A percentile compares a stretch with the other conserved stretches of the same genome.
phyloP scores from a whole-genome alignment of 2,888 invertebrate genomes.

The Fragum fragum region DNA sequence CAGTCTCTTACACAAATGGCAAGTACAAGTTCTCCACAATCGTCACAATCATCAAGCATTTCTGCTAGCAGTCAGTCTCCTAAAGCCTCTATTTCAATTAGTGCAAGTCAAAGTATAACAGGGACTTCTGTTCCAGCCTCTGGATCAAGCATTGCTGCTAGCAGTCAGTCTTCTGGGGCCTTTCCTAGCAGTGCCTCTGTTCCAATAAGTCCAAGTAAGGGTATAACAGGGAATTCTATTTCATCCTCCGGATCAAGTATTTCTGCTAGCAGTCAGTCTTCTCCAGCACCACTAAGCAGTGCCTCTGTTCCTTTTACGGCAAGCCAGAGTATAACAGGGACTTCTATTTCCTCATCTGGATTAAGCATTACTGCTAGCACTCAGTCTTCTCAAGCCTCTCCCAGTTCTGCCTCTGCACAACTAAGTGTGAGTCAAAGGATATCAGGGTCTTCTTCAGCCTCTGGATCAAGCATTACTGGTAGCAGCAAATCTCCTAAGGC shows the following conservation, averaged over 20 bases:
- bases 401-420: not conserved
- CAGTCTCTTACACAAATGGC: no score
- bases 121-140: not conserved
- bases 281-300: not conserved
- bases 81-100: not conserved
- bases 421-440: not conserved
- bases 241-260: not conserved
- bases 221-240: not conserved
- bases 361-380: not conserved
- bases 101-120: no score
- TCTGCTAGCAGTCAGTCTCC: not conserved
- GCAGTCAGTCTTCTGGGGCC: not conserved
- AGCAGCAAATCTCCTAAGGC: not conserved
- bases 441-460: not conserved
- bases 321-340: not conserved
- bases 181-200: not conserved
- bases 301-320: not conserved
- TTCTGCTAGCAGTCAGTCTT: not conserved
- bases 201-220: not conserved
- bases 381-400: not conserved
- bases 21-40: no score
- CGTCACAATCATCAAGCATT: no score
- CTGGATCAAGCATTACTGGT: not conserved
- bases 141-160: not conserved
- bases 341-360: not conserved